phyloP scores from a whole-genome alignment of 2,113 vertebrate genomes.

The Oophaga pumilio region DNA sequence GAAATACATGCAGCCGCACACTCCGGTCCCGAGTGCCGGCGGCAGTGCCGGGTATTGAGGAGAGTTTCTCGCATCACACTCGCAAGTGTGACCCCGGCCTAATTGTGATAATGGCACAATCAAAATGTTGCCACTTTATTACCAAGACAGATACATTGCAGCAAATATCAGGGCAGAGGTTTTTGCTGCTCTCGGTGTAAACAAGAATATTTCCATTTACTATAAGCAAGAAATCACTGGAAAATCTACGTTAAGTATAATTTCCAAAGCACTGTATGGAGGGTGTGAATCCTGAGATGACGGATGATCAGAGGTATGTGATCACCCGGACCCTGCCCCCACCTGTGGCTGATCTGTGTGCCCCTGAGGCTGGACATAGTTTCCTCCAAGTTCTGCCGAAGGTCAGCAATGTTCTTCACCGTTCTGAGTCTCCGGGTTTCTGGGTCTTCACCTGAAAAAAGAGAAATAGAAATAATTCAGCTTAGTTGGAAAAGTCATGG shows the following conservation, averaged over 20 bases:
- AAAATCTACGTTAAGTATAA: not conserved
- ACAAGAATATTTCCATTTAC: not conserved
- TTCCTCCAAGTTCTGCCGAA: slow-evolving; percentile 93
- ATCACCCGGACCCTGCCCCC: not conserved
- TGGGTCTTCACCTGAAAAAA: slow-evolving; percentile 82
- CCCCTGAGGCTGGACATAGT: slow-evolving; percentile 95
- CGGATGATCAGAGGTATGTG: not conserved
- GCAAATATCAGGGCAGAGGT: not conserved
- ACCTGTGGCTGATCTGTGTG: slow-evolving; percentile 93
- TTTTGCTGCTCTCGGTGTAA: not conserved
- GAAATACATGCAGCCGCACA: too few species aligned
- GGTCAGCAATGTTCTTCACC: slow-evolving; percentile 93
- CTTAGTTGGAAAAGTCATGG: too few species aligned
- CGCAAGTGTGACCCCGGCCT: too few species aligned
- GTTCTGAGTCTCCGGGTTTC: slow-evolving; percentile 88
- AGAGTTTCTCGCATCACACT: too few species aligned
- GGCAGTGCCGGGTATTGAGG: too few species aligned
- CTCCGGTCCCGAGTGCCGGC: too few species aligned
- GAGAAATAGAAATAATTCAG: not conserved
- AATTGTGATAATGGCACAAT: too few species aligned
- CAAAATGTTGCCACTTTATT: not conserved
- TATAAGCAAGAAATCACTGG: not conserved
- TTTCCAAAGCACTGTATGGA: not conserved
- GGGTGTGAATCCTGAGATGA: not conserved
- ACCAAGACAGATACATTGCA: not conserved